Evolutionary conservation across 2,113 vertebrate genomes (phyloP).

Genomic region (Bombycilla garrulus): DNA sequence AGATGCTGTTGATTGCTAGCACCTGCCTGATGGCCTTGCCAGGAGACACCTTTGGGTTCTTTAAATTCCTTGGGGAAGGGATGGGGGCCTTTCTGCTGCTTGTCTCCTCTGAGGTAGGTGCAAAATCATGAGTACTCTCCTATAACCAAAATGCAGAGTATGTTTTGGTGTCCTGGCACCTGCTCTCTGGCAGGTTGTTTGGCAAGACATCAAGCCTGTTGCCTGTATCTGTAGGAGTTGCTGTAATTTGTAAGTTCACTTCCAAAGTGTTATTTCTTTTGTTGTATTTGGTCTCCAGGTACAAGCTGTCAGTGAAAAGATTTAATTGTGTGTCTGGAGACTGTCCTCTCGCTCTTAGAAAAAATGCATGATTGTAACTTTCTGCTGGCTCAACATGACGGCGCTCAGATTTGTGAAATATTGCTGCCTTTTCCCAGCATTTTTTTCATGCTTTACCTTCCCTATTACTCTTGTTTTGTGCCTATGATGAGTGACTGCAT

Average conservation of each 20-base stretch:
- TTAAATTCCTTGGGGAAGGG: neutral
- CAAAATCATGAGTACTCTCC: neutral
- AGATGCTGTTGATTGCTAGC: neutral
- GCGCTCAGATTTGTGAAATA: neutral
- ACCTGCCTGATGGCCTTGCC: neutral
- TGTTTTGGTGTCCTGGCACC: neutral
- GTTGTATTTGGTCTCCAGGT: neutral
- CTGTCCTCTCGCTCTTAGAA: neutral
- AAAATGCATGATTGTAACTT: neutral
- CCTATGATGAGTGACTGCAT: neutral
- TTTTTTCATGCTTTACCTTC: neutral
- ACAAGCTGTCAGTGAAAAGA: neutral
- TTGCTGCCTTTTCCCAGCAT: neutral
- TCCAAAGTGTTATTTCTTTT: neutral
- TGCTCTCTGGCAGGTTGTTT: neutral
- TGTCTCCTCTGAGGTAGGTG: neutral
- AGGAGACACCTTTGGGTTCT: neutral
- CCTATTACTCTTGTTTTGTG: neutral
- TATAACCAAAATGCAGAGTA: neutral
- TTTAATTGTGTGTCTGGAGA: neutral
- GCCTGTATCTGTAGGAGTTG: neutral
- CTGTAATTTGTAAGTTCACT: neutral
- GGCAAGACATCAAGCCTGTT: neutral
- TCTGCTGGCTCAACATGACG: neutral
- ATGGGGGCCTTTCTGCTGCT: accelerated